Evolutionary conservation across 2,797 vertebrate genomes (phyloP).

Genomic region (Pristis pectinata): DNA sequence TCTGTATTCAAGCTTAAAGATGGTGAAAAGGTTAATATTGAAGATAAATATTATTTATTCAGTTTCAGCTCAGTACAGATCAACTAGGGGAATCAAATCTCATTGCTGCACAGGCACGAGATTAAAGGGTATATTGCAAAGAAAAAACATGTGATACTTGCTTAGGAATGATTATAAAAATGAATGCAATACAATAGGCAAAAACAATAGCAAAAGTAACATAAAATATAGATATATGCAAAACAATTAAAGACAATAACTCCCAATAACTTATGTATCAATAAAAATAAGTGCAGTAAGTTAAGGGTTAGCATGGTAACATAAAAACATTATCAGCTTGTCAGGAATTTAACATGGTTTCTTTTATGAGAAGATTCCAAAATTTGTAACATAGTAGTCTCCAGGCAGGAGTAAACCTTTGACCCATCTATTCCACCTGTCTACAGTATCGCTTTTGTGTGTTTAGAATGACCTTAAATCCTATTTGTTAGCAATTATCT

Average conservation of each 20-base stretch:
- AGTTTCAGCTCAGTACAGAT: conserved; percentile 10
- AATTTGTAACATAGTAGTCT: not conserved
- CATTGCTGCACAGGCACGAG: not conserved
- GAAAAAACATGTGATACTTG: not conserved
- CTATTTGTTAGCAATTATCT: not conserved
- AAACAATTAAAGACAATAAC: not conserved
- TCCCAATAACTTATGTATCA: not conserved
- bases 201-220: not conserved
- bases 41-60: conserved; percentile 22
- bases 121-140: not conserved
- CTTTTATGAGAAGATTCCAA: not conserved
- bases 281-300: not conserved
- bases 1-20: conserved; percentile 28
- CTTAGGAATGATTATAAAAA: not conserved
- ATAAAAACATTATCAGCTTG: not conserved
- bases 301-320: not conserved
- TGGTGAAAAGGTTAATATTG: not conserved
- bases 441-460: not conserved
- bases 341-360: not conserved
- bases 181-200: not conserved
- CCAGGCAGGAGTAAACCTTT: not conserved
- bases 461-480: not conserved
- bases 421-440: too few species aligned
- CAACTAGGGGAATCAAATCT: conserved; percentile 2
- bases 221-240: not conserved